Base-by-base conservation (phyloP, 2,113 vertebrate genomes). In the Dromas ardeola region DNA sequence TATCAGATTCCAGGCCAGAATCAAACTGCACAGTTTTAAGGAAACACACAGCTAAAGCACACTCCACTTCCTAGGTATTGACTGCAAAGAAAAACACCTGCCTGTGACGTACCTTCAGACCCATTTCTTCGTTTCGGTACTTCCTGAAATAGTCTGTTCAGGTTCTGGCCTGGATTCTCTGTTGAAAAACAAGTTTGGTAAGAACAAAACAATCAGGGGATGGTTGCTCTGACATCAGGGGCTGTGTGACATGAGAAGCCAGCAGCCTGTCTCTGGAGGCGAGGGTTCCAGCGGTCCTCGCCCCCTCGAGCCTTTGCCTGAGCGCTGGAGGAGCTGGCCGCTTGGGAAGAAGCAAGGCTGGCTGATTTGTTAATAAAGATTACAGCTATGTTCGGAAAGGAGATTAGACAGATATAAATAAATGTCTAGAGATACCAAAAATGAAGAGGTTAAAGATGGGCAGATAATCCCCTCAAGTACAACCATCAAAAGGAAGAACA, bases 91-190 rank as follows among this genome's bases (percentile, higher is more conserved):
- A 98, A 99, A 97, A 98, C 98, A 99, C 99, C 99, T 99, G 99
- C 98, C 98, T 99, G 99, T 98, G 98, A 99, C 98, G 98, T 98
- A 99, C 99, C 99, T 99, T 99, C 98, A 97, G 99, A 99, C 98
- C 98, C 98, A 99, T 98, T 98, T 99, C 99, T 99, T 99, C 99
- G 99, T 99, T 99, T 99, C 99, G 99, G 99, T 98, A 98, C 99
- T 98, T 99, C 99, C 99, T 99, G 99, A 99, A 99, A 99, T 98
- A 99, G 98, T 98, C 99, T 99, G 99, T 99, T 99, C 99, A 99
- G 99, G 99, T 99, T 99, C 99, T 99, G 99, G 99, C 99, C 99
- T 99, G 99, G 99, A 99, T 99, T 99, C 99, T 99, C 99, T 99
- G 99, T 99, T 99, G 99, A 99, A 99, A 99, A 99, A 99, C 99